Base-by-base conservation (phyloP, 2,888 invertebrate species). In the Phyto melanocephala region DNA sequence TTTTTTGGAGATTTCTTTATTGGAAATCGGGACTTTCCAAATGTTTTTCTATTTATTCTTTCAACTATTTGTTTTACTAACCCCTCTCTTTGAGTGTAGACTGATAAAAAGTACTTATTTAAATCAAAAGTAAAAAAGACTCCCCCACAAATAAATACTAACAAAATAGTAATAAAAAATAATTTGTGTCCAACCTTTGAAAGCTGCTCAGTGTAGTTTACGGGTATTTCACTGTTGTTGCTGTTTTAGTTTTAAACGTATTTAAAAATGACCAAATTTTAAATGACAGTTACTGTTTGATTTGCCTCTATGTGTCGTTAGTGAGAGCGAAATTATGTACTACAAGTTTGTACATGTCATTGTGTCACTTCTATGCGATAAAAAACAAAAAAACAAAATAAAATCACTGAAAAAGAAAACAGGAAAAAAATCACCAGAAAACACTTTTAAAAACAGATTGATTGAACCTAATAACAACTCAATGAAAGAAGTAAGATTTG, bases 401-500 rank as follows among this genome's bases (percentile, higher is more conserved):
- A n/a, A n/a, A n/a, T n/a, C n/a, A n/a, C n/a, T n/a, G 84, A 83
- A n/a, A n/a, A n/a, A n/a, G n/a, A n/a, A n/a, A n/a, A n/a, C n/a
- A n/a, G n/a, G n/a, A n/a, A n/a, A n/a, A n/a, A 87, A 87, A 86
- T 85, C 86, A 87, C 86, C 87, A 47, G 58, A 45, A 75, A 54
- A n/a, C 47, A 67, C 87, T 84, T 78, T 71, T 79, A 84, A 85
- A 77, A 84, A 85, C 28, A 3, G 89, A 89, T 89, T 89, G 89
- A 89, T 89, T 89, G 89, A 86, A 84, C 85, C 80, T 78, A 89
- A 89, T 89, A 89, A 86, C 83, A 52, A 2, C 20, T 50, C 33
- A 70, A 37, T 52, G 37, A 60, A 47, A 54, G 35, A 52, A 75
- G 13, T 45, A 45, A 52, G 67, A 52, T 62, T 28, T 79, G 68